Percentiles rank a stretch among this genome's conserved stretches.
phyloP scores from a whole-genome alignment of 2,888 invertebrate species.

The Andrena flavipes region DNA sequence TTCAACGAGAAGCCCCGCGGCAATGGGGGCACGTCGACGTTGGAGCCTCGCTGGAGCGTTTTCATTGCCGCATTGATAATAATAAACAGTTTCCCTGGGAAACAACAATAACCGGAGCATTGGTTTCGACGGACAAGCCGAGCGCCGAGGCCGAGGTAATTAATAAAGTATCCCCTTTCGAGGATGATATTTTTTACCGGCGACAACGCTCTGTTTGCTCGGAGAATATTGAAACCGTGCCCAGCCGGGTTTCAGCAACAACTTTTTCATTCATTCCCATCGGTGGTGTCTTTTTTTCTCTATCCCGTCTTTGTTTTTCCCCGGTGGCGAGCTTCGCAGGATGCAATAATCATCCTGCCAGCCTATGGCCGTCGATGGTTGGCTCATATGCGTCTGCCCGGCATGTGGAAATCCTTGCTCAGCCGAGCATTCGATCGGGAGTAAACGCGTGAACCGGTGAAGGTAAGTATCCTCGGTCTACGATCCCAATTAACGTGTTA shows the following conservation, averaged over 20 bases:
- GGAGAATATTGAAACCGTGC: background rate
- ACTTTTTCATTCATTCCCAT: background rate
- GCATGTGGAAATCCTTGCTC: conserved; percentile 3
- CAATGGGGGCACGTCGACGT: too few relatives aligned
- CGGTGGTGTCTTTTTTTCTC: background rate
- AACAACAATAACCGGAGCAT: background rate
- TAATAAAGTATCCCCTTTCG: conserved; percentile 9
- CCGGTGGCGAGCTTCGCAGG: too few relatives aligned
- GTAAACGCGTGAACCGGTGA: background rate
- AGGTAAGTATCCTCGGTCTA: background rate
- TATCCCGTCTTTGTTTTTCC: background rate
- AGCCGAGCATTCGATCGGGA: background rate
- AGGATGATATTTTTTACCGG: background rate
- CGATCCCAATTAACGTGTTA: conserved; percentile 8
- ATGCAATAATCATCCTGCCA: background rate
- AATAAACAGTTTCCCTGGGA: background rate
- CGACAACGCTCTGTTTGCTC: background rate
- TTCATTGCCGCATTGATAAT: too few relatives aligned
- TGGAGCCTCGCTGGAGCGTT: too few relatives aligned
- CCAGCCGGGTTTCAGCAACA: background rate
- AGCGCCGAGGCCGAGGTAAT: background rate
- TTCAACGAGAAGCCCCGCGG: too few relatives aligned
- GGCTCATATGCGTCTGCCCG: background rate
- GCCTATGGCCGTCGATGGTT: background rate
- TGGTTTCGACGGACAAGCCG: background rate